phyloP scores from a whole-genome alignment of 2,113 vertebrate species.

The Crotalus helleri region DNA sequence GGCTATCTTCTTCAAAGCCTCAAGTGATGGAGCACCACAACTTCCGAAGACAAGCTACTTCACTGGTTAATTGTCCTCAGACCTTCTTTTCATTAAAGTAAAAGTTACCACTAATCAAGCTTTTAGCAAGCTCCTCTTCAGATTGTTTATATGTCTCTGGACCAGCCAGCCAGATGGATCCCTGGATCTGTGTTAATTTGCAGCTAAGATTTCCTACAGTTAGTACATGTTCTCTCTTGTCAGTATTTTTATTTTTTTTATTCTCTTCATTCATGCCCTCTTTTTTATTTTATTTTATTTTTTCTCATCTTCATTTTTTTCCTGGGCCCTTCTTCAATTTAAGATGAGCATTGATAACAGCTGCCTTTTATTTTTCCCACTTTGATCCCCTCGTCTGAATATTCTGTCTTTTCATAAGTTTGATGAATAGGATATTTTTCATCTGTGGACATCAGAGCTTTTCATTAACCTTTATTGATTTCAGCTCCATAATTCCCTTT shows the following conservation, averaged over 20 bases:
- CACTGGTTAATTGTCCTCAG: too few relatives aligned
- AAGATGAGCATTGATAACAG: slow-evolving; percentile 1
- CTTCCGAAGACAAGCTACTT: too few relatives aligned
- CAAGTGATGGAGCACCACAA: too few relatives aligned
- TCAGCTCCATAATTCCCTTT: slow-evolving; percentile 22
- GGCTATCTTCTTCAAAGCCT: too few relatives aligned
- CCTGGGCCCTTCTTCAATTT: neutral
- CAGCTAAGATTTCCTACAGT: neutral
- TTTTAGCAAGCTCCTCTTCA: neutral
- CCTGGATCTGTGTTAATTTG: neutral
- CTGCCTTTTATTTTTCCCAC: neutral
- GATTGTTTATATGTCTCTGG: neutral
- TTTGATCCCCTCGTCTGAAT: slow-evolving; percentile 32
- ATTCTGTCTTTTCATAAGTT: slow-evolving; percentile 34
- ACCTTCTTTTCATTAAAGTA: too few relatives aligned
- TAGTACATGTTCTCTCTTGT: neutral
- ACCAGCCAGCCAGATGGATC: neutral
- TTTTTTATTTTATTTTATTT: neutral
- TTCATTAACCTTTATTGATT: slow-evolving; percentile 48
- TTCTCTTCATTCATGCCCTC: neutral
- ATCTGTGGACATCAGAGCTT: slow-evolving; percentile 47
- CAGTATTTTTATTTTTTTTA: neutral
- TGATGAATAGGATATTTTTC: slow-evolving; percentile 51
- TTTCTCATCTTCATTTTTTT: slow-evolving; percentile 4
- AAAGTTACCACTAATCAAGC: neutral